Evolutionary conservation across 1,140 invertebrate species (phyloP), one percentile per base, ranked within the genome.

Genomic region (Pararge aegeria): DNA sequence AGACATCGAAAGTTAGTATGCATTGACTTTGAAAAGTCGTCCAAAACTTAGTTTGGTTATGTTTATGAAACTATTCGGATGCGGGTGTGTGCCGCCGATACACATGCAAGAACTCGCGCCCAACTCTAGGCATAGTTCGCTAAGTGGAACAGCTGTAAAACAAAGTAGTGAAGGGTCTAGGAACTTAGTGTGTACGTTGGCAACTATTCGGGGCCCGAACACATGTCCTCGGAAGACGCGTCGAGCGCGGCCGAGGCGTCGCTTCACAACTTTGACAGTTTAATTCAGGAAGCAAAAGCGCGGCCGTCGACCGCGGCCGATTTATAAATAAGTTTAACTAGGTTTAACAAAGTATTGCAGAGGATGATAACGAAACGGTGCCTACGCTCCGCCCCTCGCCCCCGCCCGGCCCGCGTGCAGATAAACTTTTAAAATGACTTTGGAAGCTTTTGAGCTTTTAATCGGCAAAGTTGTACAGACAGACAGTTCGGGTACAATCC

Each of bases 371-470:
- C 85, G 78, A 77, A 81, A 71, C 77, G 64, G 70, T 66, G 73
- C 74, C 82, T 79, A 80, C 80, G 70, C 73, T 63, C 74, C 70
- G 66, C 73, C 72, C 71, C 60, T 61, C 61, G 71, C 64, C 66
- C 67, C 68, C 64, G 57, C 77, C 59, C 83, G 64, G 70, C 64
- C 82, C 79, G 78, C 83, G 80, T 80, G 73, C 83, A 90, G 90
- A 91, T 91, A 91, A 91, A 91, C 90, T 91, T 91, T 91, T 90
- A 90, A 90, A 91, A 91, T 91, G 90, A 91, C 90, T 91, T 90
- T 89, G 86, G 90, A 90, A 91, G 89, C 89, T 90, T 90, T 91
- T 91, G 90, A 91, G 90, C 90, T 90, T 91, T 91, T 91, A 91
- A 91, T 91, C 90, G 90, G 88, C 86, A 87, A 91, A 91, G 90